Evolutionary conservation across 2,113 vertebrate species (phyloP), one percentile per base, ranked within the genome.

Genomic region (Anas platyrhynchos): DNA sequence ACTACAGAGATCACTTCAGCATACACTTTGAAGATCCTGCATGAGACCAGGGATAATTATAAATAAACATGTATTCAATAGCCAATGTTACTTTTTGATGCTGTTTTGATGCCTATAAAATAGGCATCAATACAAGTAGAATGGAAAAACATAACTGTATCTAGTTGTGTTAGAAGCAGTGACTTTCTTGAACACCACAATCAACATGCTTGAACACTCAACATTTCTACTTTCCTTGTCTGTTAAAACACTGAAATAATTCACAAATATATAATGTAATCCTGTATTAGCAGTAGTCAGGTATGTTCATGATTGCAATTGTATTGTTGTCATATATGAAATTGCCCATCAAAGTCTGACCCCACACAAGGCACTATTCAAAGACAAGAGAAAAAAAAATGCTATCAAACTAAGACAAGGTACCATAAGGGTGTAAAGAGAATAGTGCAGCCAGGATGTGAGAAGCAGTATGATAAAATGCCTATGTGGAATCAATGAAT

Each of bases 261-360:
- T 88, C 31, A 67, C n/a, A 93, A 78, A 89, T 36, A 56, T 5
- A 26, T 16, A 46, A 48, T 12, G 8, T 25, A 74, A 54, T 38
- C 6, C 43, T 8, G 9, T 71, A 71, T 63, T 67, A 75, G 25
- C 18, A 87, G 67, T 21, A 59, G 2, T 13, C 25, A 4, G 11
- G 2, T 58, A 43, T 22, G 32, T 20, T 77, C 52, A 67, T 1
- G 4, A 27, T 6, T 66, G 22, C 20, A 31, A 50, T 67, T 67
- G 31, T 11, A 61, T 9, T 54, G 69, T 38, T 0, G 0, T 12
- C 16, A 7, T 48, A 81, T 34, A 21, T 75, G 31, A 15, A 31
- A 83, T 14, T n/a, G 34, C 16, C 31, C 61, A 71, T 72, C 16
- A 34, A 41, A 73, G 13, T 63, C 41, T 62, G 56, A 66, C 6